A percentile compares a stretch with the other conserved stretches of the same genome.
phyloP scores from a whole-genome alignment of 2,113 vertebrate species.

The Heterochromis multidens region DNA sequence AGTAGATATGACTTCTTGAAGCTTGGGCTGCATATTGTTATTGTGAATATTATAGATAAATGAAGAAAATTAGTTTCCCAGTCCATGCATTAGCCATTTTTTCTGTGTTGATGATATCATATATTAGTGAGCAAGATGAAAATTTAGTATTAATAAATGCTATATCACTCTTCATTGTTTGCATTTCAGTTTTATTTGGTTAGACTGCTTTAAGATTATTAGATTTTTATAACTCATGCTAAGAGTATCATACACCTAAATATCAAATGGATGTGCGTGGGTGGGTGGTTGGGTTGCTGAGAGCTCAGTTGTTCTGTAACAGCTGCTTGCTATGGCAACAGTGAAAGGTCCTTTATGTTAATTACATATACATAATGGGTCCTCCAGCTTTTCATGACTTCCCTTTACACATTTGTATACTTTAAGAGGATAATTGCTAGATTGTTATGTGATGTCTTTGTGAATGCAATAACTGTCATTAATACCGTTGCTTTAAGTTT shows the following conservation, averaged over 20 bases:
- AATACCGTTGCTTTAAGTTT: neutral
- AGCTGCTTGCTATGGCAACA: slow-evolving; percentile 24
- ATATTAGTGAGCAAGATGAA: neutral
- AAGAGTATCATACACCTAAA: neutral
- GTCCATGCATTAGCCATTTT: neutral
- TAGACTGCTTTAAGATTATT: neutral
- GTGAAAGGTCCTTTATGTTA: slow-evolving; percentile 9
- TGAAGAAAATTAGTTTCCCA: neutral
- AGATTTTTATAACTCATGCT: neutral
- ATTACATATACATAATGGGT: slow-evolving; percentile 28
- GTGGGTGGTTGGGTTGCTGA: neutral
- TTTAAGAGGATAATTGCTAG: neutral
- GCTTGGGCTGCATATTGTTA: neutral
- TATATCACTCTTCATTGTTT: no score
- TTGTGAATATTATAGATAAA: neutral
- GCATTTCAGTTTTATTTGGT: no score
- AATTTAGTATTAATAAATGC: neutral
- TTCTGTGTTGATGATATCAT: neutral
- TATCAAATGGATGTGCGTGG: neutral
- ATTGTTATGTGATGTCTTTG: neutral
- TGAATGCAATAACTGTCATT: neutral
- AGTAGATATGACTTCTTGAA: neutral
- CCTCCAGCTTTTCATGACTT: slow-evolving; percentile 25
- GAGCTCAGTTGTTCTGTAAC: neutral
- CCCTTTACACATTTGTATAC: neutral